These are phyloP conservation scores for Ondatra zibethicus DNA, from an alignment of 2,113 vertebrate genomes.

Conservation along the genomic window DNA sequence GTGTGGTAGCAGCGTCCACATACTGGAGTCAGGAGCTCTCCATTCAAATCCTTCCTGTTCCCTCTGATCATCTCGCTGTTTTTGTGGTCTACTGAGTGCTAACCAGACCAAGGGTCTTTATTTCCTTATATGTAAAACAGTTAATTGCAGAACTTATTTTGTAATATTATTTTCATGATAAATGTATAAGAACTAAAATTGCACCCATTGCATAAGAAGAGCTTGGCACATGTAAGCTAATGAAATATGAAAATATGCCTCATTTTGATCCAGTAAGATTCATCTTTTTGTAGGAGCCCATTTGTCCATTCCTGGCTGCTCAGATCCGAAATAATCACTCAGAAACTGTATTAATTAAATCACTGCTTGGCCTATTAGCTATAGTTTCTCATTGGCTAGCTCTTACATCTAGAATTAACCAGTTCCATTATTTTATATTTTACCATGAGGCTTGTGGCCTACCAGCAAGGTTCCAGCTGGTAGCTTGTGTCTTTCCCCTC, in stretches of 20 bases:
- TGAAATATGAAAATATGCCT: background rate
- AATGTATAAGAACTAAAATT: constrained; percentile 19
- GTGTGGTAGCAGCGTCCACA: background rate
- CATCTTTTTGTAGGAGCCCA: too few species aligned
- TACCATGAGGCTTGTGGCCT: too few species aligned
- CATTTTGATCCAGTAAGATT: background rate
- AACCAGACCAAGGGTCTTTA: background rate
- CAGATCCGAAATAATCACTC: too few species aligned
- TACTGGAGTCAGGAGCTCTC: background rate
- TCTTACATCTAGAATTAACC: too few species aligned
- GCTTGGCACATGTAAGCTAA: background rate
- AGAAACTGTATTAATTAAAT: too few species aligned
- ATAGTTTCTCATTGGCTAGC: too few species aligned
- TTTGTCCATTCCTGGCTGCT: too few species aligned
- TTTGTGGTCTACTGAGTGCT: background rate
- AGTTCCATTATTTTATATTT: too few species aligned
- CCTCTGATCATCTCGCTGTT: background rate
- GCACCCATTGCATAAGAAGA: background rate
- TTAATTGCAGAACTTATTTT: background rate
- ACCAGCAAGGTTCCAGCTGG: too few species aligned
- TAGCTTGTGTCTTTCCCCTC: too few species aligned
- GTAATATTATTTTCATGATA: background rate
- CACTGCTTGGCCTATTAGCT: too few species aligned
- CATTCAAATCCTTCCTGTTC: background rate
- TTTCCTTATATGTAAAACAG: background rate